Evolutionary conservation across 2,113 vertebrate species (phyloP).

Genomic region (Python bivittatus): DNA sequence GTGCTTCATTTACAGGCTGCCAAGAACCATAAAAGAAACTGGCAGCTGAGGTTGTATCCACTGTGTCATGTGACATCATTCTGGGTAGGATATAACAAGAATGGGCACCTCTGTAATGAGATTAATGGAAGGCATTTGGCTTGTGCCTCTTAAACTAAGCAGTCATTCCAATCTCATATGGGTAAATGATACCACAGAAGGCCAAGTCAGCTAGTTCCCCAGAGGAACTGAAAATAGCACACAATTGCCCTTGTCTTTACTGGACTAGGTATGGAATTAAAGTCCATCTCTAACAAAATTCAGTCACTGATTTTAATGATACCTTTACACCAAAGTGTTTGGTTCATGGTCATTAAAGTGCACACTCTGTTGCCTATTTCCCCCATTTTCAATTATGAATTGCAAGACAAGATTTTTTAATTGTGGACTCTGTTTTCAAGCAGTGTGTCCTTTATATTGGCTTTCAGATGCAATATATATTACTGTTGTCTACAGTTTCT

Average conservation of each 20-base stretch:
- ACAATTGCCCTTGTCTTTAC: not conserved
- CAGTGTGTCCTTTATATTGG: not conserved
- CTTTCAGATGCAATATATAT: not conserved
- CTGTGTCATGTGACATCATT: not conserved
- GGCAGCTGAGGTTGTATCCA: not conserved
- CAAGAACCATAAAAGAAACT: conserved; percentile 25
- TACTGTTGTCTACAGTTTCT: not conserved
- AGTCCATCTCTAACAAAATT: not conserved
- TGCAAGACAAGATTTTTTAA: not conserved
- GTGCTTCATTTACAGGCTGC: conserved; percentile 36
- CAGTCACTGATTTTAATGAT: conserved; percentile 1
- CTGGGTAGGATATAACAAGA: conserved; percentile 23
- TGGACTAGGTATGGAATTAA: not conserved
- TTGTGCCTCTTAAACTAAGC: conserved; percentile 17
- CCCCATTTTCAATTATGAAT: not conserved
- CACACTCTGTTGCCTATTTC: not conserved
- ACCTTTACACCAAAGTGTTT: not conserved
- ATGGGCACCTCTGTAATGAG: not conserved
- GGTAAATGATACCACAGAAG: conserved; percentile 5
- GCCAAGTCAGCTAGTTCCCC: not conserved
- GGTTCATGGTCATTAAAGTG: conserved; percentile 17
- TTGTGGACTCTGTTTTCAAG: not conserved
- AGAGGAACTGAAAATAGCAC: conserved; percentile 10
- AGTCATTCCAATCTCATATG: conserved; percentile 25
- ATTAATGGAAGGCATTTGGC: conserved; percentile 29